A percentile compares a stretch with the other conserved stretches of the same genome.
Evolutionary conservation across 2,113 vertebrate genomes (phyloP).

Genomic region (Tetrax tetrax): DNA sequence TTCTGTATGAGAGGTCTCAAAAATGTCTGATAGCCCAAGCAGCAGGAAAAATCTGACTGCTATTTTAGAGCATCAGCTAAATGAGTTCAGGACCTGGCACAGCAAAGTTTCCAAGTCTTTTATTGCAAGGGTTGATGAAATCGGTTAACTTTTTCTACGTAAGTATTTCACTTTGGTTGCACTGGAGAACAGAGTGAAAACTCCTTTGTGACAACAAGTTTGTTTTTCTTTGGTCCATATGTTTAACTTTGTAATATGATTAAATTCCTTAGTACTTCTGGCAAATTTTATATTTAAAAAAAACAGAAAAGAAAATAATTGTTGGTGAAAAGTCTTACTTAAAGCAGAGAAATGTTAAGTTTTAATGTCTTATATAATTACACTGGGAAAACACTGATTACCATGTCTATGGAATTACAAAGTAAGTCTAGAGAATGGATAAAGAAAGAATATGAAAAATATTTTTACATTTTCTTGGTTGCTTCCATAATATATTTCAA

Average conservation of each 20-base stretch:
- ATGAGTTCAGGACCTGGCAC: neutral
- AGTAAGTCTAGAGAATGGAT: neutral
- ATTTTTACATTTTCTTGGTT: slow-evolving; percentile 11
- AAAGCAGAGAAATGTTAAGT: neutral
- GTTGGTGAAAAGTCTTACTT: neutral
- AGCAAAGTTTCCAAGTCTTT: neutral
- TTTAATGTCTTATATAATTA: slow-evolving; percentile 10
- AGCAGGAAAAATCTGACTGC: neutral
- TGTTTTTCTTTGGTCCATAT: neutral
- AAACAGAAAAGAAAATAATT: neutral
- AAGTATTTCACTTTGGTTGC: slow-evolving; percentile 9
- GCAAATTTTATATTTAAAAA: slow-evolving; percentile 14
- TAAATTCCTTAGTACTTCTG: neutral
- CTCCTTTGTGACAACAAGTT: neutral
- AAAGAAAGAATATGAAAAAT: neutral
- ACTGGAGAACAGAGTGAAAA: neutral
- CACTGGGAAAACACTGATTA: neutral
- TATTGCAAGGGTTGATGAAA: neutral
- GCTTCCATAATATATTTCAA: slow-evolving; percentile 20
- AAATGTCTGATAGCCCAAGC: neutral
- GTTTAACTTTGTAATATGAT: neutral
- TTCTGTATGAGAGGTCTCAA: neutral
- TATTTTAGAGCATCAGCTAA: neutral
- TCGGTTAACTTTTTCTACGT: neutral
- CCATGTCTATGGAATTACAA: neutral